Percentiles rank a stretch among this genome's conserved stretches.
These are phyloP conservation scores for Ladona fulva DNA, from an alignment of 1,140 invertebrate species.

Conservation along the genomic window DNA sequence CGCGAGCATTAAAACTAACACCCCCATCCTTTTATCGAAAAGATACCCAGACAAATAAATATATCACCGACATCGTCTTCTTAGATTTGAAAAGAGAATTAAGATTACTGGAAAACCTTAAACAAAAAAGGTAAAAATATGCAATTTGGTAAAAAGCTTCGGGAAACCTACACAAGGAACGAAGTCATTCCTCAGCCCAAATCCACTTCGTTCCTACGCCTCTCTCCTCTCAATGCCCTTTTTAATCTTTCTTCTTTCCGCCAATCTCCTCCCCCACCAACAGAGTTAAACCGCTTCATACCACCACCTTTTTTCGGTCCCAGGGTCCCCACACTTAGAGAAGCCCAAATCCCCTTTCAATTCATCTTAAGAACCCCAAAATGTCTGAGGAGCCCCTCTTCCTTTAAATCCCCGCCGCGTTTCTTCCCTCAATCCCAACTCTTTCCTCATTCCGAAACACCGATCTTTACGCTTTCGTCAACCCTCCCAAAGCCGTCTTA, in stretches of 20 bases:
- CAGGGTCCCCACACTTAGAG: neutral
- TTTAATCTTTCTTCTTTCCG: neutral
- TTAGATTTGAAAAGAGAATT: neutral
- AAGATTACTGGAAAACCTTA: neutral
- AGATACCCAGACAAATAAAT: neutral
- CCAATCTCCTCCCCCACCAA: neutral
- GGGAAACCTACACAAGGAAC: neutral
- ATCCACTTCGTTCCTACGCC: neutral
- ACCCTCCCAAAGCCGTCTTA: neutral
- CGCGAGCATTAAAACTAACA: neutral
- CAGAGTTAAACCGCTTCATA: neutral
- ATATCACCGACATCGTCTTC: neutral
- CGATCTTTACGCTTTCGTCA: neutral
- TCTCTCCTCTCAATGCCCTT: neutral
- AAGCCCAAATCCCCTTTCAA: neutral
- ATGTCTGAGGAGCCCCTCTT: neutral
- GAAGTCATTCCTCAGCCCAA: neutral
- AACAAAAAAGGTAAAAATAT: neutral
- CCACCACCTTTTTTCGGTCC: too few relatives aligned
- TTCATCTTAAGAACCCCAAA: neutral
- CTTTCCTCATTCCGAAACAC: neutral
- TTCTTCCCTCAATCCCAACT: neutral
- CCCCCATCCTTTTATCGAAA: neutral
- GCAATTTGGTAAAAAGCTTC: neutral
- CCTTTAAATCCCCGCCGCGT: neutral